phyloP scores from a whole-genome alignment of 2,797 vertebrate genomes.

The Poeciliopsis paucimaculata region DNA sequence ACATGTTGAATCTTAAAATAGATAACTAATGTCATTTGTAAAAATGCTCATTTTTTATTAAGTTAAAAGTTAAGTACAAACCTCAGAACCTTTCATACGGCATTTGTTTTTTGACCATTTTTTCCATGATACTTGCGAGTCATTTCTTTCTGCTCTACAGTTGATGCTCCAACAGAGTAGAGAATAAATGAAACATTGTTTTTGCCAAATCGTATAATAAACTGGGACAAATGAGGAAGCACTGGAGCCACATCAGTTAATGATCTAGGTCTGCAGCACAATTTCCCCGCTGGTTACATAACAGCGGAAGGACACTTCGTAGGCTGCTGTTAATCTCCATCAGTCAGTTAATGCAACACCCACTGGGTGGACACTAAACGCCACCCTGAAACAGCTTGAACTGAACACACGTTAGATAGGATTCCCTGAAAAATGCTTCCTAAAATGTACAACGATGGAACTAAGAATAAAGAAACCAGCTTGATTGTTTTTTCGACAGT shows the following conservation, averaged over 20 bases:
- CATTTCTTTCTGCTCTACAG: conserved; percentile 51
- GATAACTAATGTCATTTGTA: not conserved
- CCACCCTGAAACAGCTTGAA: not conserved
- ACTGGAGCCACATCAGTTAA: conserved; percentile 4
- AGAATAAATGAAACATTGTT: not conserved
- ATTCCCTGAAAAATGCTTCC: not conserved
- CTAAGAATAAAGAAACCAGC: not conserved
- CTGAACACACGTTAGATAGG: not conserved
- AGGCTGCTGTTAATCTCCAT: conserved; percentile 40
- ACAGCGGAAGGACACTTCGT: conserved; percentile 27
- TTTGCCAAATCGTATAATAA: not conserved
- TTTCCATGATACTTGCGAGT: conserved; percentile 32
- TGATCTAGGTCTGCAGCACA: conserved; percentile 10
- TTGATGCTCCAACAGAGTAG: conserved; percentile 17
- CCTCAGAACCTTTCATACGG: not conserved
- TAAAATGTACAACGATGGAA: not conserved
- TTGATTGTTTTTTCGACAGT: not conserved
- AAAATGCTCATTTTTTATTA: no score
- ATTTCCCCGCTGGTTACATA: conserved; percentile 42
- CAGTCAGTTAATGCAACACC: conserved; percentile 19
- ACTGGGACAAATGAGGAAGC: not conserved
- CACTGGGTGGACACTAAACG: conserved; percentile 9
- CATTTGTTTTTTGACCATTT: conserved; percentile 41
- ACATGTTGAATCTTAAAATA: not conserved
- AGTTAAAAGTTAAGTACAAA: no score